A percentile compares a stretch with the other conserved stretches of the same genome.
Evolutionary conservation across 2,797 vertebrate species (phyloP).

Genomic region (Schizopygopsis malacanthus): DNA sequence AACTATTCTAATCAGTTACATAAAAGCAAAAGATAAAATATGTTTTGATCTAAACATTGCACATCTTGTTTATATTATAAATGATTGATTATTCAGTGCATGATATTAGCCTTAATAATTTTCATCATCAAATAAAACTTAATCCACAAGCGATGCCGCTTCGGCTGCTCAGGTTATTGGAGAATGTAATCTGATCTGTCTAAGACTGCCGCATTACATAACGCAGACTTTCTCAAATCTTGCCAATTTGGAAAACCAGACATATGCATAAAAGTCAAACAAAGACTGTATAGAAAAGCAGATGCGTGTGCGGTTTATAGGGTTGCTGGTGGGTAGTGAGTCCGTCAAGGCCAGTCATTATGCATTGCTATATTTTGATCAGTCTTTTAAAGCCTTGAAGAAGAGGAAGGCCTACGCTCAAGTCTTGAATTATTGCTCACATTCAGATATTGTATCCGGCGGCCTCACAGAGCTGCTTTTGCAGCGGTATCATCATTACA

Average conservation of each 20-base stretch:
- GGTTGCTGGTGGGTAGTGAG: slow-evolving; percentile 22
- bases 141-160: background rate
- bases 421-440: slow-evolving; percentile 44
- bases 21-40: background rate
- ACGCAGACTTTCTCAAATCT: background rate
- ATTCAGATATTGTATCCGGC: slow-evolving; percentile 40
- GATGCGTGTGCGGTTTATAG: background rate
- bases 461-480: slow-evolving; percentile 18
- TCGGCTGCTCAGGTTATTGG: background rate
- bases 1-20: background rate
- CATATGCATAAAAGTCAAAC: slow-evolving; percentile 4
- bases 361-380: slow-evolving; percentile 26
- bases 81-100: background rate
- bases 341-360: slow-evolving; percentile 28
- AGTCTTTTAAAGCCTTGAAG: slow-evolving; percentile 23
- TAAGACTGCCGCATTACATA: background rate
- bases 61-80: background rate
- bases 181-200: slow-evolving; percentile 4
- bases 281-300: slow-evolving; percentile 34
- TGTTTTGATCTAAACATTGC: background rate
- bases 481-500: slow-evolving; percentile 41
- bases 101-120: background rate
- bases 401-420: background rate
- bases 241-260: background rate
- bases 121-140: background rate